phyloP scores from a whole-genome alignment of 2,797 vertebrate genomes.

The Picus viridis region DNA sequence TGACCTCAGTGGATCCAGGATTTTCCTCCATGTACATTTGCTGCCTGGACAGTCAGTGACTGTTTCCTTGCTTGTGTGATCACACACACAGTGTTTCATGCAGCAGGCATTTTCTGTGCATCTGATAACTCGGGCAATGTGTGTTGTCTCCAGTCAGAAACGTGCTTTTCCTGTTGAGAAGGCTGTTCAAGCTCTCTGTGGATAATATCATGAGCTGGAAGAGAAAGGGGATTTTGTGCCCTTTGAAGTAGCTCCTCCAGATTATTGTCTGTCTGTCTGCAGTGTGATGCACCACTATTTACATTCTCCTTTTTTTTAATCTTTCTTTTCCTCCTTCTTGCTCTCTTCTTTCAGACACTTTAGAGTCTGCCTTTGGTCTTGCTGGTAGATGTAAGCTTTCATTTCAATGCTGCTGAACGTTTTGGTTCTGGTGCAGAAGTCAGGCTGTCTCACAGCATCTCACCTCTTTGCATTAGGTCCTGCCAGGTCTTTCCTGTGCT shows the following conservation, averaged over 20 bases:
- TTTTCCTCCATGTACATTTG: neutral
- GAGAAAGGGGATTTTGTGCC: neutral
- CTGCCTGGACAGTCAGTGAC: neutral
- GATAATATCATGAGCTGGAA: neutral
- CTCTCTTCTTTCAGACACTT: neutral
- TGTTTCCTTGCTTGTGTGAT: neutral
- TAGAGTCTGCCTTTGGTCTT: neutral
- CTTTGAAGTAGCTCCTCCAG: conserved; percentile 37
- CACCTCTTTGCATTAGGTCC: neutral
- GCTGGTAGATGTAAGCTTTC: neutral
- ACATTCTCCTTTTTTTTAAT: neutral
- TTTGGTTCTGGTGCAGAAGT: conserved; percentile 3
- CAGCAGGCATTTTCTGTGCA: neutral
- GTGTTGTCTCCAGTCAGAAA: neutral
- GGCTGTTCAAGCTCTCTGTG: neutral
- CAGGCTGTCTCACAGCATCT: neutral
- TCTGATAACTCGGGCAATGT: neutral
- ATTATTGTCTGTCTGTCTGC: neutral
- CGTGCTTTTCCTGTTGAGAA: conserved; percentile 29
- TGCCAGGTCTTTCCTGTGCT: neutral
- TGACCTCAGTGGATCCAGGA: neutral
- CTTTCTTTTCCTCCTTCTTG: neutral
- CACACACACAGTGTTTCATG: rapidly evolving
- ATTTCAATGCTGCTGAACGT: neutral
- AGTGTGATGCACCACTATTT: neutral